Evolutionary conservation across 2,797 vertebrate species (phyloP).

Genomic region (Scolopax bukidnonensis): DNA sequence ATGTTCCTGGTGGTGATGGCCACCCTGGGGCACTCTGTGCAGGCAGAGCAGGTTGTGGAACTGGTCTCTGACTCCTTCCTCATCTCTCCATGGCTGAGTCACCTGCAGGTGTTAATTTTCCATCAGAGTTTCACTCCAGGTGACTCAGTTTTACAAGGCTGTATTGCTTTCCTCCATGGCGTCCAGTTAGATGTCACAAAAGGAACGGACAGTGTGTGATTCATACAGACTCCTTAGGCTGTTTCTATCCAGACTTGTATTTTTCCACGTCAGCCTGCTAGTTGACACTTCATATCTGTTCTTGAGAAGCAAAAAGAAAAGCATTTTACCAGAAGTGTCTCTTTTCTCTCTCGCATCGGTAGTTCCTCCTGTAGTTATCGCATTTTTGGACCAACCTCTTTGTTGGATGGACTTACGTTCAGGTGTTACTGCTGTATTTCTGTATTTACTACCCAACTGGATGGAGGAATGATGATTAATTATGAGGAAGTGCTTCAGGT

Average conservation of each 20-base stretch:
- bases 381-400: background rate
- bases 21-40: background rate
- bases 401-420: background rate
- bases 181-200: background rate
- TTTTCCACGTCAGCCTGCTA: background rate
- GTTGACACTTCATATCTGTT: background rate
- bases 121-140: background rate
- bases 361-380: accelerated
- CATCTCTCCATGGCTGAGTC: background rate
- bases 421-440: background rate
- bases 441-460: background rate
- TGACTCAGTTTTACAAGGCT: background rate
- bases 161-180: background rate
- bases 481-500: background rate
- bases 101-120: background rate
- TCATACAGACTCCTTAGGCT: background rate
- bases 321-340: background rate
- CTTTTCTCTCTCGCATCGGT: background rate
- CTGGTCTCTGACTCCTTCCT: background rate
- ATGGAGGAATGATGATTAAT: background rate
- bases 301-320: background rate
- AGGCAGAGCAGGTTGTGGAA: background rate
- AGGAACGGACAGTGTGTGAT: background rate
- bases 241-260: background rate
- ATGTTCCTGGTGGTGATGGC: background rate